Base-by-base conservation (phyloP, 2,113 vertebrate genomes). In the Notothenia rossii region DNA sequence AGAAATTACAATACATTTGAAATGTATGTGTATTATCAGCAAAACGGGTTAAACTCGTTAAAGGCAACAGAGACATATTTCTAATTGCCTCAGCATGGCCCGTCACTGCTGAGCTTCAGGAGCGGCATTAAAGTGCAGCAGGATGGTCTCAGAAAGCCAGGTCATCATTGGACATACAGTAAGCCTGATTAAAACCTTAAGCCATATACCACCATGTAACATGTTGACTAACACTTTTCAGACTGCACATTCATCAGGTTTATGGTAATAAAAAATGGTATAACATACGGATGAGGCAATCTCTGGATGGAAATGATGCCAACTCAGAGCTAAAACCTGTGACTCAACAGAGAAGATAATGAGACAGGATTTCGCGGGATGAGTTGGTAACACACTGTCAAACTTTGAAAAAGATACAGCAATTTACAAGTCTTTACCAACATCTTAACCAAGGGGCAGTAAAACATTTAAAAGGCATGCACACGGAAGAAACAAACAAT, bases 1-100 rank as follows among this genome's bases (percentile, higher is more conserved):
- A 69, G 49, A 80, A 62, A 3, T 9, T 22, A 66, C 66, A 75
- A 70, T 73, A 50, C 36, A 68, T 81, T 62, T 29, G 17, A 89
- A 86, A 84, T 72, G 7, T 77, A 64, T 77, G 59, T 29, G n/a
- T 71, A 73, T 84, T 82, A 86, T 86, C 87, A 73, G 84, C 25
- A 69, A 88, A 90, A 78, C 29, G 67, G 87, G 89, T 93, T 81
- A 88, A 89, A 90, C 87, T 90, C 58, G 74, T 89, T 85, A 87
- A 81, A 89, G 60, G 73, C 76, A 77, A 88, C 88, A 90, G 91
- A 90, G 66, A 72, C 75, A 59, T 75, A 51, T 3, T 70, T 80
- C 54, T 77, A 81, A 90, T 81, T 91, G 81, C 78, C 58, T 63
- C 75, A 82, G 61, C 46, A 50, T 50, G 50, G 70, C 50, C 55